Conservation (phyloP, 2,888 invertebrate species). For the Theodoxus fluviatilis region DNA sequence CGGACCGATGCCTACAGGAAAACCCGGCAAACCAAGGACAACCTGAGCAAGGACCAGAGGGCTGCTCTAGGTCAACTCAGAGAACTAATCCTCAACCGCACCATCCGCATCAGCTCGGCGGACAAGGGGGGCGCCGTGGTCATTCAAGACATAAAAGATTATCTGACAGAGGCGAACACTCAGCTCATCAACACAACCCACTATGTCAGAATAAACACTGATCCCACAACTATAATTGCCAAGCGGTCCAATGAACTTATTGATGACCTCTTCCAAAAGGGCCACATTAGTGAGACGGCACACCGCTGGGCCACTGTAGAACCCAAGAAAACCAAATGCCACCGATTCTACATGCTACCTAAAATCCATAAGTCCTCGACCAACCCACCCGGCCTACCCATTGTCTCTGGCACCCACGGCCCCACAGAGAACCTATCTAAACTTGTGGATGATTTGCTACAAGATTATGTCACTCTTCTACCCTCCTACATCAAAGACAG, state of each 20-base stretch:
- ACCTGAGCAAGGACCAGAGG: neutral
- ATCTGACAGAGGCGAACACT: neutral
- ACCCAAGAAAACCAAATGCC: neutral
- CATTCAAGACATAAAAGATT: neutral
- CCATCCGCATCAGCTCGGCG: neutral
- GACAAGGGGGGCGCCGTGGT: constrained; percentile 12
- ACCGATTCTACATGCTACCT: neutral
- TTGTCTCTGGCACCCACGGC: neutral
- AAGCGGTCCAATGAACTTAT: neutral
- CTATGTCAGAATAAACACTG: neutral
- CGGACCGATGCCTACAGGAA: neutral
- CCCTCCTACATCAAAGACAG: neutral
- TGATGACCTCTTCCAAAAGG: neutral
- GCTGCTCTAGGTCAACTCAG: neutral
- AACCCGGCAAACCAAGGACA: neutral
- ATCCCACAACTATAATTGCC: constrained; percentile 5
- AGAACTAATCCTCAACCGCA: neutral
- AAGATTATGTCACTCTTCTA: neutral
- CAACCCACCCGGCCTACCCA: neutral
- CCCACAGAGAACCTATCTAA: neutral
- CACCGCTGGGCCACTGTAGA: neutral
- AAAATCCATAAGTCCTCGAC: neutral
- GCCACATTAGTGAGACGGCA: neutral
- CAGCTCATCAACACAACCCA: neutral
- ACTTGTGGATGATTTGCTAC: neutral